Conservation (phyloP, 2,797 vertebrate species). For the Poeciliopsis paucimaculata region DNA sequence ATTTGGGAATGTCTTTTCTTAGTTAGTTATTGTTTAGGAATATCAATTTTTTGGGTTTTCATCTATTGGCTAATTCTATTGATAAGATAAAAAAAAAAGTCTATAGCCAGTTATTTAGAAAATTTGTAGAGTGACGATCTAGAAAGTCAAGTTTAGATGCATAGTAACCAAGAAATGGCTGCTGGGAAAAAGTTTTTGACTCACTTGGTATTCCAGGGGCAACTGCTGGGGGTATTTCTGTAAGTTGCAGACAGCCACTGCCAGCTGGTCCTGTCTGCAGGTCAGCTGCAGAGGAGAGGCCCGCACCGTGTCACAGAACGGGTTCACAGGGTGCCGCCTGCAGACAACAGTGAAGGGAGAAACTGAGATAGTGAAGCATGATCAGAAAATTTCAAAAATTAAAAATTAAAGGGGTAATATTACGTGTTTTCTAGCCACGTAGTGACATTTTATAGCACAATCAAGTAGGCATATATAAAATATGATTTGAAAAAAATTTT, state of each 20-base stretch:
- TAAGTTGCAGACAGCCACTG: slow-evolving; percentile 96
- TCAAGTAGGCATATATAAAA: too few relatives aligned
- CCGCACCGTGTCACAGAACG: slow-evolving; percentile 91
- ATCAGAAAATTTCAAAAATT: background rate
- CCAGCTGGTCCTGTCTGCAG: slow-evolving; percentile 96
- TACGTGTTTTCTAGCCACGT: too few relatives aligned
- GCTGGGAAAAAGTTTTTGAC: background rate
- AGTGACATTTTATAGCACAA: too few relatives aligned
- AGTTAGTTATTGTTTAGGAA: too few relatives aligned
- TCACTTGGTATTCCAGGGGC: slow-evolving; percentile 71
- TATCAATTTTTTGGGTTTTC: too few relatives aligned
- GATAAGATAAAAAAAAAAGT: too few relatives aligned
- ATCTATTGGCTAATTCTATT: too few relatives aligned
- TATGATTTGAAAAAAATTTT: too few relatives aligned
- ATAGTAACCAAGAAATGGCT: background rate
- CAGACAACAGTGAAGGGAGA: slow-evolving; percentile 2
- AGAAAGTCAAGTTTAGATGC: background rate
- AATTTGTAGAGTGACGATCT: too few relatives aligned
- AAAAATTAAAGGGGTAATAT: too few relatives aligned
- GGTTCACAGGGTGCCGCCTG: slow-evolving; percentile 85
- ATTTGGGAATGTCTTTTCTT: background rate
- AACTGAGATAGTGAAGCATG: background rate
- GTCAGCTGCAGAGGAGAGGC: slow-evolving; percentile 91
- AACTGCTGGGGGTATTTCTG: slow-evolving; percentile 85
- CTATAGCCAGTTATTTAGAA: too few relatives aligned